Conservation (phyloP, 2,797 vertebrate species). For the Vireo griseus region DNA sequence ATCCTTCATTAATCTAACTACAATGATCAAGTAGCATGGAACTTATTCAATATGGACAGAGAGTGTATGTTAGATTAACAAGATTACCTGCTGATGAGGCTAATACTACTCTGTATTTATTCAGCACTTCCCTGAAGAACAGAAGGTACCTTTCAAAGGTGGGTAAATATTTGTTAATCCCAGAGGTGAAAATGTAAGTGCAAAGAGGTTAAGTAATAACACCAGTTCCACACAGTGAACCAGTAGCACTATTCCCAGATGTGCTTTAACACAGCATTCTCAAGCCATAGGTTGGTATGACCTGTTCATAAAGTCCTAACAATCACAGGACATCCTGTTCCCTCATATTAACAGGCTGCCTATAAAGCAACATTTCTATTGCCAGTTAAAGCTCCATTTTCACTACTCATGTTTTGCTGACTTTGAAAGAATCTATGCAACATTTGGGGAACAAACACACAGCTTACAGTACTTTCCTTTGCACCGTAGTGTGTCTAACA, state of each 20-base stretch:
- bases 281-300: background rate
- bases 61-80: background rate
- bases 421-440: background rate
- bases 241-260: background rate
- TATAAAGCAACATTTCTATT: background rate
- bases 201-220: background rate
- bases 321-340: background rate
- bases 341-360: background rate
- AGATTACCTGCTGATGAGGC: background rate
- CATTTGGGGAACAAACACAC: background rate
- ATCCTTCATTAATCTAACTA: conserved; percentile 17
- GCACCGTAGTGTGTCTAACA: background rate
- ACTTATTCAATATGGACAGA: background rate
- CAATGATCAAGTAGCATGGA: background rate
- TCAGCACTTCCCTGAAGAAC: background rate
- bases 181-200: background rate
- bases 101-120: background rate
- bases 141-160: conserved; percentile 1
- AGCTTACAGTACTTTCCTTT: background rate
- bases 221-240: background rate
- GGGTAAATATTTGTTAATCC: conserved; percentile 18
- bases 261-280: background rate
- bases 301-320: background rate
- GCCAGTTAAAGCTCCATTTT: background rate
- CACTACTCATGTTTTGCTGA: background rate